Evolutionary conservation across 2,113 vertebrate genomes (phyloP).

Genomic region (Mystacornis crossleyi): DNA sequence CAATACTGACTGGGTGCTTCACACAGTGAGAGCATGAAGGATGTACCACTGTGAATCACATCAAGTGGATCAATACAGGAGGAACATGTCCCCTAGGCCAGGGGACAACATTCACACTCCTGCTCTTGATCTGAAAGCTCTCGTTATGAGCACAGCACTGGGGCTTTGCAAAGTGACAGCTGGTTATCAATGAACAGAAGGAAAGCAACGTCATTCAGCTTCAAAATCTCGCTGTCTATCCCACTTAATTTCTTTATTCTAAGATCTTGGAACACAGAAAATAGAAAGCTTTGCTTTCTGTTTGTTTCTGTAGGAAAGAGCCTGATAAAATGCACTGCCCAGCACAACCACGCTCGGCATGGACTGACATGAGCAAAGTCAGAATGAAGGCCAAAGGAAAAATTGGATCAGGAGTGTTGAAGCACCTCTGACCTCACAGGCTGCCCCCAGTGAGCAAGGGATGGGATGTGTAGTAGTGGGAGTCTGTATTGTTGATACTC

Average conservation of each 20-base stretch:
- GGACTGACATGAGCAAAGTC: neutral
- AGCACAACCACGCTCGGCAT: neutral
- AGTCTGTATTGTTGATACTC: neutral
- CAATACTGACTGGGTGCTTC: neutral
- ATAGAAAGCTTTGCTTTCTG: neutral
- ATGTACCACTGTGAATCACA: neutral
- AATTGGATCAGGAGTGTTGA: neutral
- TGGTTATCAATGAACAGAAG: slow-evolving; percentile 42
- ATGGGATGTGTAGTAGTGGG: neutral
- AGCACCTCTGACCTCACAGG: neutral
- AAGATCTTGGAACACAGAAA: neutral
- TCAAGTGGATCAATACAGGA: neutral
- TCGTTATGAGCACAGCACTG: neutral
- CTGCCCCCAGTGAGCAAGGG: neutral
- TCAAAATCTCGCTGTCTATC: neutral
- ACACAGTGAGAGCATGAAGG: neutral
- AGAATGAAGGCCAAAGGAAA: neutral
- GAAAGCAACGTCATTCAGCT: neutral
- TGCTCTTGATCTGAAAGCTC: neutral
- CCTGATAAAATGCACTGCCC: neutral
- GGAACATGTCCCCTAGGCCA: neutral
- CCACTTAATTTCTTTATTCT: slow-evolving; percentile 16
- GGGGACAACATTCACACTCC: neutral
- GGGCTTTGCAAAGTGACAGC: slow-evolving; percentile 35
- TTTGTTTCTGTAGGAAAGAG: neutral